These are phyloP conservation scores for Yponomeuta cagnagella DNA, from an alignment of 2,888 invertebrate genomes.

Conservation along the genomic window DNA sequence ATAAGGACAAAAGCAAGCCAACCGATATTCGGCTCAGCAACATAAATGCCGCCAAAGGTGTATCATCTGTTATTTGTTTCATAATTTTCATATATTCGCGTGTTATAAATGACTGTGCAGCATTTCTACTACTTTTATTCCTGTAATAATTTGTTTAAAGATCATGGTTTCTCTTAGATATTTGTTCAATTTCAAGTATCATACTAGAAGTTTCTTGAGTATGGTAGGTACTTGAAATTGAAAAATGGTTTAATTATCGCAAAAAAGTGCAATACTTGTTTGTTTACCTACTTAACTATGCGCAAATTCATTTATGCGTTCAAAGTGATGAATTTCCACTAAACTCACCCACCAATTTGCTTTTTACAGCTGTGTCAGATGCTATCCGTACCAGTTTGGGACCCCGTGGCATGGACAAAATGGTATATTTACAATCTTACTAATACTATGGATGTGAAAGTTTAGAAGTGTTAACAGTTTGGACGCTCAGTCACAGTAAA, in stretches of 20 bases:
- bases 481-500: no score
- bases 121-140: slow-evolving; percentile 14
- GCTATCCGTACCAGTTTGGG: slow-evolving; percentile 99
- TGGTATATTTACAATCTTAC: slow-evolving; percentile 77
- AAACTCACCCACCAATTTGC: background rate
- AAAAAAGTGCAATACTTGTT: no score
- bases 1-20: slow-evolving; percentile 95
- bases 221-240: no score
- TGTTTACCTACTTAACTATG: no score
- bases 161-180: background rate
- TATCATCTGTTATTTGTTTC: slow-evolving; percentile 34
- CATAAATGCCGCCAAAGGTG: slow-evolving; percentile 98
- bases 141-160: slow-evolving; percentile 11
- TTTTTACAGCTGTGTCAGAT: slow-evolving; percentile 92
- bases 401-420: slow-evolving; percentile 99
- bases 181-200: background rate
- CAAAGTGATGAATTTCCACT: no score
- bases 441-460: no score
- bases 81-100: slow-evolving; percentile 17
- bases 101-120: background rate
- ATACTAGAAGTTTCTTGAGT: no score
- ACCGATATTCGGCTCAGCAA: slow-evolving; percentile 95
- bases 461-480: no score
- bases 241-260: no score
- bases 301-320: no score